Conservation (phyloP, 2,113 vertebrate species). For the Monopterus albus region DNA sequence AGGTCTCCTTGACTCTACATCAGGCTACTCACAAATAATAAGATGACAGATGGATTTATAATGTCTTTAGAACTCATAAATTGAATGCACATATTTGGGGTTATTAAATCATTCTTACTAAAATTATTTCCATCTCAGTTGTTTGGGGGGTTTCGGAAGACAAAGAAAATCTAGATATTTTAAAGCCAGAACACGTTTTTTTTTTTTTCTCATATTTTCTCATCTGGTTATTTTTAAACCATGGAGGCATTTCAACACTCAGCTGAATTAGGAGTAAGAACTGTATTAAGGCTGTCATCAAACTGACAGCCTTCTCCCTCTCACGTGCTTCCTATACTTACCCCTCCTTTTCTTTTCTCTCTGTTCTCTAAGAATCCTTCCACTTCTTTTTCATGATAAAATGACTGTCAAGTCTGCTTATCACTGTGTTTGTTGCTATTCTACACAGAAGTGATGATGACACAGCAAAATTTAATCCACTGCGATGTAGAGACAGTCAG, state of each 20-base stretch:
- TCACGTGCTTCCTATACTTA: background rate
- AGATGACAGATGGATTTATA: too few relatives aligned
- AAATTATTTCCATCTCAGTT: too few relatives aligned
- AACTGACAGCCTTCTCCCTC: background rate
- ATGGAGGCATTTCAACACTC: background rate
- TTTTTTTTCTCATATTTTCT: too few relatives aligned
- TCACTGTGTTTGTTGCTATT: conserved; percentile 43
- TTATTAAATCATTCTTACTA: too few relatives aligned
- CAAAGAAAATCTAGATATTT: too few relatives aligned
- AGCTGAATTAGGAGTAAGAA: background rate
- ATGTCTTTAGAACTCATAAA: too few relatives aligned
- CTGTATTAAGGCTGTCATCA: background rate
- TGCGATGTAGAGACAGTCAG: conserved; percentile 25
- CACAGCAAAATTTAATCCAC: conserved; percentile 61
- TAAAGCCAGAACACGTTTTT: too few relatives aligned
- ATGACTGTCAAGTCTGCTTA: conserved; percentile 29
- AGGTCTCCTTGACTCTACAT: too few relatives aligned
- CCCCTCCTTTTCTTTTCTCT: background rate
- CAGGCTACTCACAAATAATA: too few relatives aligned
- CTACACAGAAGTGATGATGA: conserved; percentile 61
- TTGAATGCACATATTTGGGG: too few relatives aligned
- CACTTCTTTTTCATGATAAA: conserved; percentile 5
- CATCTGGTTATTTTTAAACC: background rate
- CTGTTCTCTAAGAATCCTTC: background rate
- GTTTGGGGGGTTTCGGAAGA: too few relatives aligned